phyloP scores from a whole-genome alignment of 2,797 vertebrate species.

The Cuculus canorus region DNA sequence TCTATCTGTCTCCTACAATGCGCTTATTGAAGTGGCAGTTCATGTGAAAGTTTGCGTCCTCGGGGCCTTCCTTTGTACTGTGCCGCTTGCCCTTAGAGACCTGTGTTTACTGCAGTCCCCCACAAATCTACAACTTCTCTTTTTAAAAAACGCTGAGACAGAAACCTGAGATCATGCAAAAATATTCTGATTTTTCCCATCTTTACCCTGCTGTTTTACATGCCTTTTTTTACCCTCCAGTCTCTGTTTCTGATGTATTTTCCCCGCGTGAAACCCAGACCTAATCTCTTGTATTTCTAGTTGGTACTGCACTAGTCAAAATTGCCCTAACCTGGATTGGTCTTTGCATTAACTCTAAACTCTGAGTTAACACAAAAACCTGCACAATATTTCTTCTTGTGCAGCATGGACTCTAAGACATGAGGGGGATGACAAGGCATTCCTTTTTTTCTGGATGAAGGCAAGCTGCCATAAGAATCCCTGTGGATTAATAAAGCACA shows the following conservation, averaged over 20 bases:
- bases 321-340: not conserved
- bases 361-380: not conserved
- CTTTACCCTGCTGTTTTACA: not conserved
- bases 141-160: not conserved
- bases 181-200: not conserved
- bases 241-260: not conserved
- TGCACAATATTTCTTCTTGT: not conserved
- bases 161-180: not conserved
- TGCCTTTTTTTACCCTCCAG: not conserved
- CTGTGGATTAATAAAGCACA: slow-evolving; percentile 59
- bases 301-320: not conserved
- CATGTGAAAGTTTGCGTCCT: not conserved
- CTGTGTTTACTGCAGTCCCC: not conserved
- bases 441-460: slow-evolving; percentile 17
- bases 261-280: not conserved
- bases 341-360: not conserved
- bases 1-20: not conserved
- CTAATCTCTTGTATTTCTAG: not conserved
- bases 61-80: not conserved
- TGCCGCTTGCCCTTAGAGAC: not conserved
- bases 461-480: slow-evolving; percentile 47
- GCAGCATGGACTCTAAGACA: not conserved
- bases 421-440: slow-evolving; percentile 2
- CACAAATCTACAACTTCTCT: not conserved
- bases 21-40: not conserved